Base-by-base conservation (phyloP, 2,797 vertebrate species). In the Manis crassicaudata region DNA sequence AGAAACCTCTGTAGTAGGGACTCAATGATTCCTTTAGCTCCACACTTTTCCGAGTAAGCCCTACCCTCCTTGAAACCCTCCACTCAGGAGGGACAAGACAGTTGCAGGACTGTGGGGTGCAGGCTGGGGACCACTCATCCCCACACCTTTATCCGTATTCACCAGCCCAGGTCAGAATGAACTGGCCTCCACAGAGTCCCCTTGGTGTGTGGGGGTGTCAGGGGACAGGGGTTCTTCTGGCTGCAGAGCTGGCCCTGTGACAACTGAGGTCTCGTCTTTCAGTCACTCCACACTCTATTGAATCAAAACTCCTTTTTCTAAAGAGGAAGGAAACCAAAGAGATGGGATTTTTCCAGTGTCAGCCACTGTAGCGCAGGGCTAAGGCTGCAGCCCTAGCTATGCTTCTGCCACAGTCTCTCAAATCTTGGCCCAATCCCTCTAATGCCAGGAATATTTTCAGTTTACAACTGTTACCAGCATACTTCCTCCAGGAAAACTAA, bases 311-410 rank as follows among this genome's bases (percentile, higher is more conserved):
- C 32, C 32, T 73, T 88, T 25, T 63, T 46, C 50, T 63, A 62
- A 3, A 88, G 18, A 50, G 25, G 32, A 62, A 90, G 43, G 77
- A 88, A 96, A 92, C 63, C 73, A 82, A 90, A 93, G 80, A 96
- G 32, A 77, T 85, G 12, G 40, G 54, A 88, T 21, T 88, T 86
- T 77, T 52, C 73, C 72, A 32, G 60, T 65, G 70, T 73, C 76
- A 91, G 37, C 50, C 40, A 27, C 8, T 50, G 23, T 52, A 79
- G 46, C 92, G 27, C 17, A 87, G 25, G 43, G n/a, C 37, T 87
- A 16, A 87, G n/a, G 8, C 72, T 77, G 40, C 50, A 52, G 68
- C 17, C n/a, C 40, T 23, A 77, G 37, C 29, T 62, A 50, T 32
- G 14, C 25, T 80, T 88, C 54, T 60, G 29, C 68, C 72, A 43